phyloP scores from a whole-genome alignment of 2,113 vertebrate species.

The Anhinga rufa region DNA sequence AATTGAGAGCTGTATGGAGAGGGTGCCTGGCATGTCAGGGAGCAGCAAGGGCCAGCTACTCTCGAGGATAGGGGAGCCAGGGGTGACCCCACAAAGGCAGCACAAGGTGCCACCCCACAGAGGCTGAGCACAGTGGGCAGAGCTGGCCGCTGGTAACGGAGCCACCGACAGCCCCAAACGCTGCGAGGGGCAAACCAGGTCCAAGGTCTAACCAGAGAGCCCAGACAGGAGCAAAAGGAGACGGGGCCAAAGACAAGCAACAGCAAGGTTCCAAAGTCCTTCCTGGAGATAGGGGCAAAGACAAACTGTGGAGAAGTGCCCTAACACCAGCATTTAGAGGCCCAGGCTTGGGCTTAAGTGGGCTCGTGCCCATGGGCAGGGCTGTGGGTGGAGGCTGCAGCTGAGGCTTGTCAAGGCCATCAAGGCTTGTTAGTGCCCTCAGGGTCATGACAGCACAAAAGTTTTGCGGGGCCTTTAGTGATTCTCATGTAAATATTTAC shows the following conservation, averaged over 20 bases:
- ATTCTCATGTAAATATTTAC: not conserved
- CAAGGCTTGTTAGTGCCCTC: not conserved
- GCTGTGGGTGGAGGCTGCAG: not conserved
- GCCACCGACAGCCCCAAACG: not conserved
- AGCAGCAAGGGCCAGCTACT: not conserved
- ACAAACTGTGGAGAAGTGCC: rapidly evolving
- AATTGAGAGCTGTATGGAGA: not conserved
- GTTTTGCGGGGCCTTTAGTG: not conserved
- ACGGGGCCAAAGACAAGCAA: not conserved
- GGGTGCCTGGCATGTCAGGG: not conserved
- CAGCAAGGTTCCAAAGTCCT: not conserved
- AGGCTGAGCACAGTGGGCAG: not conserved
- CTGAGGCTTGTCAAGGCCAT: not conserved
- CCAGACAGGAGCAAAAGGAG: not conserved
- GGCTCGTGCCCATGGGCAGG: not conserved
- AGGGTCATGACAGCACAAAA: not conserved
- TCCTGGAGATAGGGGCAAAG: rapidly evolving
- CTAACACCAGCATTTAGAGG: rapidly evolving
- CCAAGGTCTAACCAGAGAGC: not conserved
- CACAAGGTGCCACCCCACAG: not conserved
- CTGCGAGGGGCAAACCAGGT: not conserved
- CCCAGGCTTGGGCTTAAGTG: not conserved
- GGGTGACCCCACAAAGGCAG: not conserved
- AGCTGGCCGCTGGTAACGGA: not conserved
- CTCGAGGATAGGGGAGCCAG: not conserved